Percentiles rank a stretch among this genome's conserved stretches.
phyloP scores from a whole-genome alignment of 2,888 invertebrate species.

The Meteorus cinctellus region DNA sequence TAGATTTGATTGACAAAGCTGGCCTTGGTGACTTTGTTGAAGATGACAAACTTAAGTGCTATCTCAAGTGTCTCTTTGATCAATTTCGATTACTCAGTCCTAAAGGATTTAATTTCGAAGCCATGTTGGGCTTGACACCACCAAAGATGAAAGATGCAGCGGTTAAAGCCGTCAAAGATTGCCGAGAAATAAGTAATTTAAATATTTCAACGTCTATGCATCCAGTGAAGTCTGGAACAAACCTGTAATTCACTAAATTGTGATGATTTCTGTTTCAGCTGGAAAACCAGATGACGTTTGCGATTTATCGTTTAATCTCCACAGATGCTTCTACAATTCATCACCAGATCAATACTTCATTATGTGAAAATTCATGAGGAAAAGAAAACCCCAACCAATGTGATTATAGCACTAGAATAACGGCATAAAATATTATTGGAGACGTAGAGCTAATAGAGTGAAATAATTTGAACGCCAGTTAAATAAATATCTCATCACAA shows the following conservation, averaged over 20 bases:
- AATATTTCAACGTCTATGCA: background rate
- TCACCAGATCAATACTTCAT: conserved; percentile 60
- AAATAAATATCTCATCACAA: conserved; percentile 22
- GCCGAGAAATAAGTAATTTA: conserved; percentile 50
- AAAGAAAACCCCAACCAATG: background rate
- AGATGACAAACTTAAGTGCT: conserved; percentile 57
- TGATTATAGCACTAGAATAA: background rate
- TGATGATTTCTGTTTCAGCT: conserved; percentile 51
- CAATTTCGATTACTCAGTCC: conserved; percentile 54
- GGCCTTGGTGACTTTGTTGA: conserved; percentile 56
- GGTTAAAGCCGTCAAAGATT: conserved; percentile 51
- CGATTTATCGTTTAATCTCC: conserved; percentile 58
- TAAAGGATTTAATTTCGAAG: conserved; percentile 45
- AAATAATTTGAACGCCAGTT: background rate
- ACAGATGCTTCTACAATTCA: conserved; percentile 61
- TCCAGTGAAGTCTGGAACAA: conserved; percentile 12
- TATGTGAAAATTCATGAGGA: conserved; percentile 43
- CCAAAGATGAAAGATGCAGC: conserved; percentile 45
- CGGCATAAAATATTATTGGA: background rate
- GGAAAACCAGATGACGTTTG: conserved; percentile 59
- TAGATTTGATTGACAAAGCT: conserved; percentile 55
- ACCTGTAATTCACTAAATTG: conserved; percentile 9
- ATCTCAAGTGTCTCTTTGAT: conserved; percentile 60
- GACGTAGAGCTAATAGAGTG: background rate
- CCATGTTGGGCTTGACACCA: conserved; percentile 52